Evolutionary conservation across 1,140 invertebrate species (phyloP), one percentile per base, ranked within the genome.

Genomic region (Papilio aristodemus): DNA sequence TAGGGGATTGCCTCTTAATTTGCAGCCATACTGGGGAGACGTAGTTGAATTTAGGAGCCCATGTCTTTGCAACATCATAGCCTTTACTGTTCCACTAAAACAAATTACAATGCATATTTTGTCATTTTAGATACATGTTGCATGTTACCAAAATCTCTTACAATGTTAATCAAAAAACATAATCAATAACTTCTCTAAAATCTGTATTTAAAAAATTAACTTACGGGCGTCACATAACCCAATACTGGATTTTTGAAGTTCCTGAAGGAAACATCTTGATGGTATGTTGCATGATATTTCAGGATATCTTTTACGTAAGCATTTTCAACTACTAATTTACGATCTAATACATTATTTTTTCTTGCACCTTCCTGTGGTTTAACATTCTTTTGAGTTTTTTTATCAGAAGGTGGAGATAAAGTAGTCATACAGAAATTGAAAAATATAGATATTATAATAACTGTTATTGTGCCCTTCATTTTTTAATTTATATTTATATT

Each of bases 1-100:
- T 92, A 39, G 86, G 92, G 76, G 87, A 93, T 70, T 92, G 94
- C 43, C 93, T 84, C 78, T 94, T 94, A 17, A 98, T 87, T 92
- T 98, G 96, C 7, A 99, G 92, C 98, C 98, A 99, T 0, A 99
- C 97, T 4, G 98, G 98, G 11, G 97, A 98, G 3, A 99, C 94
- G 75, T 96, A 95, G 60, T 95, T 95, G 78, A 99, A 97, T 89
- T 99, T 99, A 37, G 94, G 93, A 41, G 95, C 95, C 93, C 98
- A 98, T 58, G 93, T 94, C 92, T 98, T 98, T 0, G 97, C 96
- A 41, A 98, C 93, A 92, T 98, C 96, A 92, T 99, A 98, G 0
- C 98, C 98, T 93, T 97, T 96, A 70, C 93, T 95, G 87, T 99
- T 99, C 98, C 98, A 99, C 97, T 99, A 80, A 76, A 94, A 93